Conservation (phyloP, 2,797 vertebrate species). For the Poeciliopsis infans region DNA sequence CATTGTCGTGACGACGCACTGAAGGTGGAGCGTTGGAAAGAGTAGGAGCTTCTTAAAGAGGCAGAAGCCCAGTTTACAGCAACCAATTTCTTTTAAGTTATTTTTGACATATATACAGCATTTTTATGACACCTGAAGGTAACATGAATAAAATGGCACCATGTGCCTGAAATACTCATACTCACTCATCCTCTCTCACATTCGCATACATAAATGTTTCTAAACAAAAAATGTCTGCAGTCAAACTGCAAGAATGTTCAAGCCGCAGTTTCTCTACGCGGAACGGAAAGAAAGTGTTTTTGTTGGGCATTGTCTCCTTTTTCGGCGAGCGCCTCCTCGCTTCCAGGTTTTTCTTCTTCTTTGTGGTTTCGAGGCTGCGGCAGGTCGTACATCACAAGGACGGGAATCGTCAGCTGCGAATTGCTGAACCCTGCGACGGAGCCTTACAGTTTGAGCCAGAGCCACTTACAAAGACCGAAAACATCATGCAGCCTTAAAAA, state of each 20-base stretch:
- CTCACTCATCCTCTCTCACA: background rate
- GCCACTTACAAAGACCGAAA: background rate
- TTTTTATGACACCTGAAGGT: too few relatives aligned
- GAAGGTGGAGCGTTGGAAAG: too few relatives aligned
- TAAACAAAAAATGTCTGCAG: background rate
- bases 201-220: background rate
- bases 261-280: background rate
- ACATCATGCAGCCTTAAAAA: background rate
- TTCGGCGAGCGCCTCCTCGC: background rate
- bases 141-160: too few relatives aligned
- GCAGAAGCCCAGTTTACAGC: too few relatives aligned
- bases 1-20: too few relatives aligned
- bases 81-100: too few relatives aligned
- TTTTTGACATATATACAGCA: too few relatives aligned
- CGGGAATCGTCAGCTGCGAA: too few relatives aligned
- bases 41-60: too few relatives aligned
- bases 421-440: too few relatives aligned
- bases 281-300: background rate
- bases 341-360: background rate
- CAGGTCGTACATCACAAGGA: background rate
- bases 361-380: background rate
- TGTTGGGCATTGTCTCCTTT: background rate
- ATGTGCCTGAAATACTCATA: too few relatives aligned
- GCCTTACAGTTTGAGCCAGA: background rate
- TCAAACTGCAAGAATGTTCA: background rate